phyloP scores from a whole-genome alignment of 2,888 invertebrate species.

The Deladenus siricidicola region DNA sequence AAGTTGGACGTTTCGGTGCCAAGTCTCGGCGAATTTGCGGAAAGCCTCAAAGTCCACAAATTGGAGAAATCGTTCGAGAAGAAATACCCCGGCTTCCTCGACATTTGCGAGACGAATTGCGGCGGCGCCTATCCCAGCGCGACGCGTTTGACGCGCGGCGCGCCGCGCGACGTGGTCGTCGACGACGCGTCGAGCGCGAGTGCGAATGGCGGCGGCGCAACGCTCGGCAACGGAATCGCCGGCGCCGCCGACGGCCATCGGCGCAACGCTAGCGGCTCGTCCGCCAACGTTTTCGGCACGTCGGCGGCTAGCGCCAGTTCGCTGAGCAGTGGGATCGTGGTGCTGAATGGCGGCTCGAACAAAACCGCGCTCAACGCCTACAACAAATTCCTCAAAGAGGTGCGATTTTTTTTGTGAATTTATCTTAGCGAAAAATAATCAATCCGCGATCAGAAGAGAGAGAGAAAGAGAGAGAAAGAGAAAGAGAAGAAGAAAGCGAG shows the following conservation, averaged over 20 bases:
- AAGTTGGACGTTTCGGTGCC: slow-evolving; percentile 29
- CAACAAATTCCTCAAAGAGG: slow-evolving; percentile 24
- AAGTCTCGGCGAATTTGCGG: slow-evolving; percentile 24
- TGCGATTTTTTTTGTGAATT: slow-evolving; percentile 2
- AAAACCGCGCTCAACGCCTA: slow-evolving; percentile 13
- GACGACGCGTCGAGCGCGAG: not conserved
- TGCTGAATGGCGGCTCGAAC: slow-evolving; percentile 12
- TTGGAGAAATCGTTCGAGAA: slow-evolving; percentile 23
- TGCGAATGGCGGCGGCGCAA: not conserved
- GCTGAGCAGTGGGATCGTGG: not conserved
- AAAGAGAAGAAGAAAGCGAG: too few species aligned
- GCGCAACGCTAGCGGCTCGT: not conserved
- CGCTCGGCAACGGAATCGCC: not conserved
- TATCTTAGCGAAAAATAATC: too few species aligned
- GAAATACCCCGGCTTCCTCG: slow-evolving; percentile 28
- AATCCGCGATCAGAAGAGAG: too few species aligned
- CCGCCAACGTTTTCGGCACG: not conserved
- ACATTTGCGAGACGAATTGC: slow-evolving; percentile 14
- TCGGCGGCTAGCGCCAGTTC: not conserved
- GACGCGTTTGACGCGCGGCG: not conserved
- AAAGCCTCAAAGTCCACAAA: slow-evolving; percentile 26
- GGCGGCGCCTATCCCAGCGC: not conserved
- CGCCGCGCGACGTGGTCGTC: not conserved
- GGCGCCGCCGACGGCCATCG: not conserved
- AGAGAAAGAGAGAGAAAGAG: too few species aligned